Conservation (phyloP, 2,888 invertebrate genomes). For the Xylota segnis region DNA sequence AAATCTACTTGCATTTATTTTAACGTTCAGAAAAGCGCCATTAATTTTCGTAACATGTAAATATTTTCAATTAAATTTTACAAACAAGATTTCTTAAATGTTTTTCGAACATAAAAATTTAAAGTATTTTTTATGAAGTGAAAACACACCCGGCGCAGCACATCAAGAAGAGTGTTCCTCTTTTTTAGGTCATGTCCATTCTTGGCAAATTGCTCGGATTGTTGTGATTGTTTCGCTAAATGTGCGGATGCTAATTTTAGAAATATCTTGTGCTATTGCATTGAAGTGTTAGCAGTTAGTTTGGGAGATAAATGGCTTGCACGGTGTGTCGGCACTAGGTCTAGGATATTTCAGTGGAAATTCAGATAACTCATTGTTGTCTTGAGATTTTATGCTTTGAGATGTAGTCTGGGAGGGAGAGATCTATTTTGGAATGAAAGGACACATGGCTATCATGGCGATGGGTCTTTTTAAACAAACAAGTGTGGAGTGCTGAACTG, state of each 20-base stretch:
- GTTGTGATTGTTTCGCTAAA: not conserved
- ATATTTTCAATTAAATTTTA: too few species aligned
- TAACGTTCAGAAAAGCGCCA: too few species aligned
- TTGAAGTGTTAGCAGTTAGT: constrained; percentile 7
- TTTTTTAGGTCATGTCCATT: constrained; percentile 28
- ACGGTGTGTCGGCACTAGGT: constrained; percentile 22
- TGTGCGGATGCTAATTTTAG: constrained; percentile 25
- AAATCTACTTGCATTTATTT: too few species aligned
- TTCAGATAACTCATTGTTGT: too few species aligned
- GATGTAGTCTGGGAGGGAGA: too few species aligned
- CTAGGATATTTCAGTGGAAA: not conserved
- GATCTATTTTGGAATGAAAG: too few species aligned
- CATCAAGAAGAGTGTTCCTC: constrained; percentile 5
- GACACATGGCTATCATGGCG: too few species aligned
- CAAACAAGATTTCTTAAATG: too few species aligned
- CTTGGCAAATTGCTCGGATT: constrained; percentile 31
- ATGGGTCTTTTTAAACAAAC: too few species aligned
- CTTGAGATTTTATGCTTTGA: too few species aligned
- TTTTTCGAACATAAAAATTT: not conserved
- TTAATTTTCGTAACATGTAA: too few species aligned
- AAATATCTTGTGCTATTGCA: constrained; percentile 14
- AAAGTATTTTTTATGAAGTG: not conserved
- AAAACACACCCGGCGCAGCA: not conserved
- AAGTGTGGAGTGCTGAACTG: too few species aligned
- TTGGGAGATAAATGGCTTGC: constrained; percentile 4